Conservation (phyloP, 2,113 vertebrate genomes). For the Rafetus swinhoei region DNA sequence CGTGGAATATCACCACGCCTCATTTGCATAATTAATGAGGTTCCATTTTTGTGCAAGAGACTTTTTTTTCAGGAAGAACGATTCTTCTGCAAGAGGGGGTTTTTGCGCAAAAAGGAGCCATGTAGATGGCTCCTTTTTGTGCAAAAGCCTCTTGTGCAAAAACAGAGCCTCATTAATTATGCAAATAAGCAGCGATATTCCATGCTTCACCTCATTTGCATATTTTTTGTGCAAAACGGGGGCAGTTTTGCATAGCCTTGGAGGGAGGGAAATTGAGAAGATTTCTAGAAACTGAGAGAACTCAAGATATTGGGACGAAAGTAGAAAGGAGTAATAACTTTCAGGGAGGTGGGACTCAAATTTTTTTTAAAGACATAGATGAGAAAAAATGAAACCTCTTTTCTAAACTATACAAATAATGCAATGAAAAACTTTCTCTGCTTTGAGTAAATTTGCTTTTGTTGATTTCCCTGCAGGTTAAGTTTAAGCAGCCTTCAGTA, state of each 20-base stretch:
- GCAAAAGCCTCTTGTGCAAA: too few species aligned
- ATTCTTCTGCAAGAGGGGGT: too few species aligned
- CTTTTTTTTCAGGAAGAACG: too few species aligned
- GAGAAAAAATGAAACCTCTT: not conserved
- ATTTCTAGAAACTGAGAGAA: not conserved
- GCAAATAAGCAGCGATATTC: too few species aligned
- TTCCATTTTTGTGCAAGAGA: too few species aligned
- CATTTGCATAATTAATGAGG: too few species aligned
- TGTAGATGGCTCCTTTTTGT: too few species aligned
- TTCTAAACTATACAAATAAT: not conserved
- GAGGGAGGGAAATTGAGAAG: not conserved
- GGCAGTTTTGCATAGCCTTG: not conserved
- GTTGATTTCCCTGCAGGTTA: not conserved
- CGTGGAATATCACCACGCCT: too few species aligned
- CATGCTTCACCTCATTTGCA: too few species aligned
- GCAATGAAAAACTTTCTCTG: not conserved
- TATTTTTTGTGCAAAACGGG: too few species aligned
- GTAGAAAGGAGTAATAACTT: not conserved
- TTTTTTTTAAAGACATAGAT: not conserved
- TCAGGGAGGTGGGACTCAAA: fast-evolving
- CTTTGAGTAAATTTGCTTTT: not conserved
- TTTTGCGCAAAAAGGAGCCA: too few species aligned
- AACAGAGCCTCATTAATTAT: too few species aligned
- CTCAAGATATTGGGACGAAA: not conserved
- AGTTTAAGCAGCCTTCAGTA: not conserved